phyloP scores from a whole-genome alignment of 2,113 vertebrate genomes.

The Crotophaga sulcirostris region DNA sequence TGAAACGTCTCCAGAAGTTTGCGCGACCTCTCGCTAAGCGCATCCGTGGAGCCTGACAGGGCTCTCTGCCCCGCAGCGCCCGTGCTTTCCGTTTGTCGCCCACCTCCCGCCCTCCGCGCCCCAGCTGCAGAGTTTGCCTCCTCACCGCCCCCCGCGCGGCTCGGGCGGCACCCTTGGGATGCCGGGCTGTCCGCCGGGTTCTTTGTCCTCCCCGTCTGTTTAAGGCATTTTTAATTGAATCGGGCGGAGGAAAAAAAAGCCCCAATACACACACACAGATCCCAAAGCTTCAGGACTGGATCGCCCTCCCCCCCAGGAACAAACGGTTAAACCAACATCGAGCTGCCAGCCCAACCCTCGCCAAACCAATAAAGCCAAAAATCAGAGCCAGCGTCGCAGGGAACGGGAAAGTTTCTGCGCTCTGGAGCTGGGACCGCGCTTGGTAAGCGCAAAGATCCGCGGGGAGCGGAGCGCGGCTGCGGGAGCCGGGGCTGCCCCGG shows the following conservation, averaged over 20 bases:
- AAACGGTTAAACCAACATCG: conserved; percentile 32
- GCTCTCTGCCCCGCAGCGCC: neutral
- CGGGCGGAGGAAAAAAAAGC: neutral
- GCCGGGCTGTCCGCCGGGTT: neutral
- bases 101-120: neutral
- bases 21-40: neutral
- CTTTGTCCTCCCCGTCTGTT: neutral
- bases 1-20: conserved; percentile 34
- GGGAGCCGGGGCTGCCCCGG: neutral
- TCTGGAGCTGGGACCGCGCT: neutral
- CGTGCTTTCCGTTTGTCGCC: neutral
- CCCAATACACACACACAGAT: neutral
- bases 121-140: neutral
- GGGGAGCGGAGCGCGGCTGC: neutral
- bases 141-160: neutral
- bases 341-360: neutral
- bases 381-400: neutral
- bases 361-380: conserved; percentile 14
- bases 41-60: neutral
- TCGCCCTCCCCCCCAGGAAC: neutral
- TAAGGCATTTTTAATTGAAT: neutral
- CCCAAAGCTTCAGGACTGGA: neutral
- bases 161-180: neutral
- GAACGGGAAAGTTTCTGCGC: conserved; percentile 55
- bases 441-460: neutral